Evolutionary conservation across 2,888 invertebrate species (phyloP), one percentile per base, ranked within the genome.

Genomic region (Diogma glabrata): DNA sequence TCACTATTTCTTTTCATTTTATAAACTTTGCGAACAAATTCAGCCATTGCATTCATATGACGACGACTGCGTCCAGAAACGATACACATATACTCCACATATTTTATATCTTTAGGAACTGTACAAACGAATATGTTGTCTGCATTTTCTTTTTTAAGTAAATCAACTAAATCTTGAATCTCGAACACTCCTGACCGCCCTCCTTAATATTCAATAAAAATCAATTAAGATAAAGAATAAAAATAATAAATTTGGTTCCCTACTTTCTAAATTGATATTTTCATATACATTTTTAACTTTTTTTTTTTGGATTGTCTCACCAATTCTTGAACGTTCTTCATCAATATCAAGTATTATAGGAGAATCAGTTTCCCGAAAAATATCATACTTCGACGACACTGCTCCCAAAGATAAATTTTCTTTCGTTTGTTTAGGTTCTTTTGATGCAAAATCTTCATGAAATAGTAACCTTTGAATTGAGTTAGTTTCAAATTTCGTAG

Each of bases 131-230:
- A 89, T 57, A 94, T 77, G 63, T 94, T 79, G 62, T 74, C 73
- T 0, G 82, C 84, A 63, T 86, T 89, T 66, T 93, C 90, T 61
- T 78, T 75, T 57, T 76, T 74, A 23, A 96, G 69, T 20, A 91
- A 69, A 16, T 81, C 76, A 1, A 93, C 81, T 47, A 95, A 68
- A 57, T 94, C 90, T 63, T 89, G 85, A 43, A 94, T 76, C 60
- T 95, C 93, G 71, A 82, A 93, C 0, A 94, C 93, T 24, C 94
- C 94, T 57, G 67, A 75, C 54, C 74, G 61, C 12, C 94, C 95
- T 64, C 87, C 93, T 94, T 36, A 24, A 24, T 28, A 24, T 12
- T 16, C 43, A 33, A 48, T 24, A 49, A 40, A 38, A 33, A 36
- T 40, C 33, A 26, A 43, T 20, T 51, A 23, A 43, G 22, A 2